phyloP scores from a whole-genome alignment of 1,140 invertebrate genomes.

The Aphidius ervi region DNA sequence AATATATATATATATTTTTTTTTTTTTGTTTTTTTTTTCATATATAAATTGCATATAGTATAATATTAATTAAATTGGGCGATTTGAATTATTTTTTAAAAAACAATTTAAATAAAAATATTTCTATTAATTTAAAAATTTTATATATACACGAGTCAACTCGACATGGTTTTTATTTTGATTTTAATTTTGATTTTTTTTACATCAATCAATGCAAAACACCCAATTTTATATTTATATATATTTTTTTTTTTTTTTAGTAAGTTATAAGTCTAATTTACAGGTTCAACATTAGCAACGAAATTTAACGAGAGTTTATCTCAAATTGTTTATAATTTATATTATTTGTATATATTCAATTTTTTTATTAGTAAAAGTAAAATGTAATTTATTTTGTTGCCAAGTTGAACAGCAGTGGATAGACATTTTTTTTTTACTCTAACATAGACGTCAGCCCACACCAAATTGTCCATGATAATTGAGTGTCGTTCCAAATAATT shows the following conservation, averaged over 20 bases:
- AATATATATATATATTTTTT: slow-evolving; percentile 20
- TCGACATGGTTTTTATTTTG: not conserved
- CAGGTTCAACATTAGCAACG: slow-evolving; percentile 36
- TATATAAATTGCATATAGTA: slow-evolving; percentile 41
- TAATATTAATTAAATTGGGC: slow-evolving; percentile 29
- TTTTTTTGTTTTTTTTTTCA: slow-evolving; percentile 22
- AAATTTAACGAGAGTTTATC: slow-evolving; percentile 6
- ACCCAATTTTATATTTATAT: slow-evolving; percentile 27
- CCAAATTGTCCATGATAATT: slow-evolving; percentile 51
- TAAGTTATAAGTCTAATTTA: slow-evolving; percentile 30
- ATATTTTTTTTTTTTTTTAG: slow-evolving; percentile 15
- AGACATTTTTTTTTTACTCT: slow-evolving; percentile 49
- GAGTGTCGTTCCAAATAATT: slow-evolving; percentile 29
- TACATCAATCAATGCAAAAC: slow-evolving; percentile 29
- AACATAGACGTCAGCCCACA: slow-evolving; percentile 55
- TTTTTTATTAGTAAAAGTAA: no score
- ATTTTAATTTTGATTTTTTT: slow-evolving; percentile 13
- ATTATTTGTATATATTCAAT: not conserved
- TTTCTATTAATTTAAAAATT: slow-evolving; percentile 4
- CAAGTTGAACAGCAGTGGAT: slow-evolving; percentile 45
- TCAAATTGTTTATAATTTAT: not conserved
- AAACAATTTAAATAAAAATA: not conserved
- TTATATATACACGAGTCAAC: not conserved
- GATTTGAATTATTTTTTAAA: slow-evolving; percentile 27
- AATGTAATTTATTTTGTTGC: slow-evolving; percentile 32